Base-by-base conservation (phyloP, 2,888 invertebrate genomes). In the Macroteleia sp. region DNA sequence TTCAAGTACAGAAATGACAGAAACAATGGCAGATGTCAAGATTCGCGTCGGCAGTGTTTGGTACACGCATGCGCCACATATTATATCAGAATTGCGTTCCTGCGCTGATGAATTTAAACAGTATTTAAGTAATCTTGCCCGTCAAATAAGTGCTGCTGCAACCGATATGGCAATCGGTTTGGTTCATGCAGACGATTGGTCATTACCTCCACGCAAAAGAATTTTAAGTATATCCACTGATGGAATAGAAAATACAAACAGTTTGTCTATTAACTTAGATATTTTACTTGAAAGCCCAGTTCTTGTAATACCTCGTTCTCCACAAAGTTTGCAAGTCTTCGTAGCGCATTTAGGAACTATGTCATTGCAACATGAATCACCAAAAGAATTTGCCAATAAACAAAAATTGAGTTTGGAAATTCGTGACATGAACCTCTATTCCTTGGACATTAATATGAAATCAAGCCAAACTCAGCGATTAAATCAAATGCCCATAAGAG, bases 331-430 rank as follows among this genome's bases (percentile, higher is more conserved):
- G 9, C 95, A 97, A 88, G 97, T 98, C 57, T 93, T 98, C 83
- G 96, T 98, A 36, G 97, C 97, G 12, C 98, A 98, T 93, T 93
- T 99, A 80, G 98, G 98, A 34, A 96, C 96, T 89, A 98, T 98
- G 90, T 94, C 95, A 20, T 92, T 93, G 9, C 91, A 89, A 56
- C 91, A 91, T 25, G 91, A 90, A 28, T 91, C 91, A 0, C 85
- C 89, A 0, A 62, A 57, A 2, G 86, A 86, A 8, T 80, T 83
- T 0, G 82, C 79, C 36, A 82, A 83, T 0, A 89, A 86, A 25
- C 90, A 91, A 32, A 90, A 86, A 41, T 56, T 91, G 9, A 88
- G 84, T 3, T 73, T 97, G 70, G 96, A 96, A 88, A 94, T 98
- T 25, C 93, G 95, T 19, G 96, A 98, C 90, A 97, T 98, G 94